Evolutionary conservation across 2,113 vertebrate species (phyloP).

Genomic region (Ceyx margarethae): DNA sequence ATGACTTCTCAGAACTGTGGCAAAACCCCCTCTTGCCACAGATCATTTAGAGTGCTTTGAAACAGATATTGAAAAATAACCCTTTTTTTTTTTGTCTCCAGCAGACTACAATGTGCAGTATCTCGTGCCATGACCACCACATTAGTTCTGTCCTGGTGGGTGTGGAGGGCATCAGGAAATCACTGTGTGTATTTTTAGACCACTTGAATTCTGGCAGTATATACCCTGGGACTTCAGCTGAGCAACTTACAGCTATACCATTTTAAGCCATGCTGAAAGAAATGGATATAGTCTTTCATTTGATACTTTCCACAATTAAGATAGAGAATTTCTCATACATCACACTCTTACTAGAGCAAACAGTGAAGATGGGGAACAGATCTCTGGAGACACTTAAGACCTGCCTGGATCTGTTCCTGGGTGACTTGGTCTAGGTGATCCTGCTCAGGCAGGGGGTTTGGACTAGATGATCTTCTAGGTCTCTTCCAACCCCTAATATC

Average conservation of each 20-base stretch:
- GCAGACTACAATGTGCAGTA: background rate
- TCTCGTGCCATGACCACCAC: background rate
- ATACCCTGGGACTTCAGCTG: constrained; percentile 24
- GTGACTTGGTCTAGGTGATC: too few relatives aligned
- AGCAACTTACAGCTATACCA: constrained; percentile 2
- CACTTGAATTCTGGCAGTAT: constrained; percentile 13
- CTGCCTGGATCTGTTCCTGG: too few relatives aligned
- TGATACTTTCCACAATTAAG: constrained; percentile 31
- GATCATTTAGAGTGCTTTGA: background rate
- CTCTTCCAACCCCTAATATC: too few relatives aligned
- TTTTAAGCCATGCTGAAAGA: background rate
- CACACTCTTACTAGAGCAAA: background rate
- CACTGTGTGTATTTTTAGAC: constrained; percentile 27
- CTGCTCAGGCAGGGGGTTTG: too few relatives aligned
- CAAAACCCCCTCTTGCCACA: background rate
- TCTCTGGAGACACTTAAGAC: too few relatives aligned
- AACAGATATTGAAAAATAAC: background rate
- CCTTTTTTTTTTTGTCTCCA: background rate
- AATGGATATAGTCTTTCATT: constrained; percentile 14
- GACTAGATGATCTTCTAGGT: too few relatives aligned
- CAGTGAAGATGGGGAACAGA: background rate
- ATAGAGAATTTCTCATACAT: constrained; percentile 28
- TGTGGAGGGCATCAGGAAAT: constrained; percentile 31
- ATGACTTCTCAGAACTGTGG: background rate
- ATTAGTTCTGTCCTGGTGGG: background rate